Evolutionary conservation across 2,113 vertebrate species (phyloP), one percentile per base, ranked within the genome.

Genomic region (Heterocephalus glaber): DNA sequence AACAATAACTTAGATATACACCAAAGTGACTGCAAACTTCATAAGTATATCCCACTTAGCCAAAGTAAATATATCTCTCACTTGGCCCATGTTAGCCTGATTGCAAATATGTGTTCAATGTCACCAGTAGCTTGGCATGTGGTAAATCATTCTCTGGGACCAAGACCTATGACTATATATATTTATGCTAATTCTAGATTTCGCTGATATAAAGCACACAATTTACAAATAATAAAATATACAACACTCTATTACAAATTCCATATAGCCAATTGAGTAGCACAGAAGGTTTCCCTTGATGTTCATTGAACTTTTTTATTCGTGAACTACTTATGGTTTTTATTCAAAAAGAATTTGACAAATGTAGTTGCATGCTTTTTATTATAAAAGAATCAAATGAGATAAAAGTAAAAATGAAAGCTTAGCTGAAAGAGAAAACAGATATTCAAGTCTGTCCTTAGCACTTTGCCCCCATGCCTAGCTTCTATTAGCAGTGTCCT

Each of bases 401-500:
- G 86, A 84, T 24, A 79, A 90, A 80, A 77, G 8, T 4, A 44
- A 60, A 86, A 92, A 3, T 8, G 26, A 54, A 65, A 54, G 60
- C 47, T 93, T 74, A 89, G 58, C 7, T 77, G 58, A 85, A 84
- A 54, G 44, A 35, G 72, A 33, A 83, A 44, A 70, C 4, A 86
- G 28, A 2, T 1, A 2, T 30, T 60, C 24, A 80, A 49, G 4
- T 84, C 14, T 86, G 14, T 3, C 14, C 7, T 76, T 26, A 33
- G 44, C 2, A 38, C 26, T 6, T 30, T 74, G 16, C 28, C 3
- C 20, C 24, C 1, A 19, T 81, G 68, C 44, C 17, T 35, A 58
- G 17, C 96, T 85, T 96, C 84, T 63, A 95, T 98, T 97, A 97
- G 16, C 97, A 97, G 74, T 98, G 97, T 96, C 97, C 97, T 44